Evolutionary conservation across 2,888 invertebrate genomes (phyloP), one percentile per base, ranked within the genome.

Genomic region (Mesopsocus fuscifrons): DNA sequence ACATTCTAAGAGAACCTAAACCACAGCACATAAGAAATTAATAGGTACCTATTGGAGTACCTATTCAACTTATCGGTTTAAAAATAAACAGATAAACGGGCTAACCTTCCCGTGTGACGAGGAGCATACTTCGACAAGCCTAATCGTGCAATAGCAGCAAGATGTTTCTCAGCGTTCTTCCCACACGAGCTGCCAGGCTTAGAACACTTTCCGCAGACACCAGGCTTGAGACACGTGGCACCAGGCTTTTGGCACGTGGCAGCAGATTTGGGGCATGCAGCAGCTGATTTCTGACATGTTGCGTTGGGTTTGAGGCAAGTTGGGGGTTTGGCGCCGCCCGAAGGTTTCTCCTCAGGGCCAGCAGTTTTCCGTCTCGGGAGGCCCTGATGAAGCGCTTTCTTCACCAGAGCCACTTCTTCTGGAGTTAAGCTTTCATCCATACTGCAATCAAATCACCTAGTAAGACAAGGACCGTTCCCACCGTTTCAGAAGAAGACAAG

Each of bases 91-190:
- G n/a, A n/a, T n/a, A n/a, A n/a, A n/a, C n/a, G n/a, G n/a, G n/a
- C n/a, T n/a, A n/a, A n/a, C n/a, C n/a, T n/a, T n/a, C n/a, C n/a
- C n/a, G n/a, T n/a, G n/a, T n/a, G n/a, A 26, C 26, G 26, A 6
- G 6, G 26, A 26, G 26, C 26, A 26, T 26, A 26, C 26, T 26
- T 26, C 5, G 38, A 38, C n/a, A 38, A 20, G 9, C 38, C 38
- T 15, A 38, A 20, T 21, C 38, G 15, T 3, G 38, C 38, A 11
- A 38, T 18, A 21, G 38, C 38, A 38, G 38, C 38, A 9, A 38
- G 21, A 38, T 38, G 38, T 20, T 38, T 38, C 13, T 38, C 38
- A 16, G 38, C 21, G 20, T 38, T 38, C 11, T 38, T 38, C 9
- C 38, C 21, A 20, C 38, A 38, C 15, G 38, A 13, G 21, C 21